Evolutionary conservation across 2,888 invertebrate species (phyloP).

Genomic region (Scaptomyza cyrtandrae): DNA sequence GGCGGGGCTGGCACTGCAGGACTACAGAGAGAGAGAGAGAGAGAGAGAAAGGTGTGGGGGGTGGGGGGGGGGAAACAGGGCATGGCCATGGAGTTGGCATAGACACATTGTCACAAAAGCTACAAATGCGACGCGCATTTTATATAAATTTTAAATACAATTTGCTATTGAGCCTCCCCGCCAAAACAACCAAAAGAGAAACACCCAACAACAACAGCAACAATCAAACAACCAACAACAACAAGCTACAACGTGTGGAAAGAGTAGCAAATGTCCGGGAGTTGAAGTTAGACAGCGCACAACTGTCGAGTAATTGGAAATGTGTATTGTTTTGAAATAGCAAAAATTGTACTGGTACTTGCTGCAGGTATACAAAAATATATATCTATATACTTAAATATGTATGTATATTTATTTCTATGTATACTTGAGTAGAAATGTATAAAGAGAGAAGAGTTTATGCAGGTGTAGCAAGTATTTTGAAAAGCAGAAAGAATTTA

Average conservation of each 20-base stretch:
- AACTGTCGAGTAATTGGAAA: conserved; percentile 80
- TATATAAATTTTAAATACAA: conserved; percentile 80
- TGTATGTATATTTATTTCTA: neutral
- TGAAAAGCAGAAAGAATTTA: neutral
- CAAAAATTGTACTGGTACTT: conserved; percentile 23
- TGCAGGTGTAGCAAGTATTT: neutral
- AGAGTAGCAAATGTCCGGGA: conserved; percentile 21
- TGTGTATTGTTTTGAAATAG: conserved; percentile 64
- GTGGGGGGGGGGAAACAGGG: neutral
- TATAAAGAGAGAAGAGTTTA: neutral
- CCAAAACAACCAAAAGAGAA: conserved; percentile 36
- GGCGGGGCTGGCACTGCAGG: conserved; percentile 19
- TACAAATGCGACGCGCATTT: conserved; percentile 75
- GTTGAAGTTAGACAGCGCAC: conserved; percentile 53
- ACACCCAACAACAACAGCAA: conserved; percentile 25
- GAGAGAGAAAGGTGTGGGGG: no score
- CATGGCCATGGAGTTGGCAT: conserved; percentile 20
- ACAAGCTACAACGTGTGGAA: conserved; percentile 1
- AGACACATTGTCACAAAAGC: conserved; percentile 75
- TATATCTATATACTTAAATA: neutral
- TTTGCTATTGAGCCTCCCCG: conserved; percentile 73
- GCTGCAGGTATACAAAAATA: conserved; percentile 2
- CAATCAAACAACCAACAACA: conserved; percentile 13
- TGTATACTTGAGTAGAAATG: neutral
- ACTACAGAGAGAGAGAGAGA: neutral